Conservation (phyloP, 35 echinoderm and acorn worm species). For the Chiridota heheva region DNA sequence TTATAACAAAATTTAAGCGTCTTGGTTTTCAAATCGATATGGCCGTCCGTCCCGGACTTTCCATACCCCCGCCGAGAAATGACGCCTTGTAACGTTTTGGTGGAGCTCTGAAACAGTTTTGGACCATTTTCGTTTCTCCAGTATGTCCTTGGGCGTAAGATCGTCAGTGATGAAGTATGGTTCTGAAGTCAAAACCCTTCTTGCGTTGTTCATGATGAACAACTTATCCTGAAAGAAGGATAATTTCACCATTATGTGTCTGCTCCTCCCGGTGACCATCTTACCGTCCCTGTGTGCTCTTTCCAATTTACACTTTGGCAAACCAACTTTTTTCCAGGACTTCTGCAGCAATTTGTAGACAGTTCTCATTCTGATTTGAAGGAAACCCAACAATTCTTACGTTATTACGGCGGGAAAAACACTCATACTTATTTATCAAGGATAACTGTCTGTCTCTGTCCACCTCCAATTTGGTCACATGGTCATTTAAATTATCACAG, state of each 20-base stretch:
- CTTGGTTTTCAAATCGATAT: not conserved
- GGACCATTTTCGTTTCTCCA: not conserved
- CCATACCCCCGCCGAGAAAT: slow-evolving; percentile 21
- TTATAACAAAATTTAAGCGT: not conserved
- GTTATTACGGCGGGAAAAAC: slow-evolving; percentile 5
- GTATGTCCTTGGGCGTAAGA: not conserved
- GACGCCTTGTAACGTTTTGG: slow-evolving; percentile 5
- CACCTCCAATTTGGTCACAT: too few relatives aligned
- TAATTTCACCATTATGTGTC: not conserved
- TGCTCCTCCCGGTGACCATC: not conserved
- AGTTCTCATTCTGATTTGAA: not conserved
- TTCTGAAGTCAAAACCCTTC: not conserved
- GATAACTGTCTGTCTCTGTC: too few relatives aligned
- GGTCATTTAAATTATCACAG: too few relatives aligned
- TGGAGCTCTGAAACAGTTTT: not conserved
- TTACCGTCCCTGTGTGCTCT: not conserved
- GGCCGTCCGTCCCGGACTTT: not conserved
- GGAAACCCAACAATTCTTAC: slow-evolving; percentile 16
- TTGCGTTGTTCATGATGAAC: not conserved
- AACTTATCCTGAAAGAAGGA: not conserved
- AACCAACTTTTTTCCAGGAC: not conserved
- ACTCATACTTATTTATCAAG: not conserved
- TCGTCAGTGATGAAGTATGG: slow-evolving; percentile 8
- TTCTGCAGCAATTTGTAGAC: not conserved
- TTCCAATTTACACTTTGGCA: slow-evolving; percentile 4